Evolutionary conservation across 2,797 vertebrate species (phyloP).

Genomic region (Macropus fuliginosus): DNA sequence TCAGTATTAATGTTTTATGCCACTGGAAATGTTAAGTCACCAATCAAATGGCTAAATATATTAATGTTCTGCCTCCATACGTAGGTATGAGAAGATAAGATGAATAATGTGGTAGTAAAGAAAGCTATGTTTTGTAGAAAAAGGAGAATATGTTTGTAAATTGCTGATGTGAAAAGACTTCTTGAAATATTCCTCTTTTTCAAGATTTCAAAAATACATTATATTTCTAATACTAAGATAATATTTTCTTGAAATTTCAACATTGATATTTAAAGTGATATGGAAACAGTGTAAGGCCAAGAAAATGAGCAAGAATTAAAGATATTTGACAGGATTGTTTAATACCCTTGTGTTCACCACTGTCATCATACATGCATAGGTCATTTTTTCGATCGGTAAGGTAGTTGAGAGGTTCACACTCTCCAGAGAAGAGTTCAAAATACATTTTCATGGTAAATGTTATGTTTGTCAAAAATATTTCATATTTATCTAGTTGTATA

Average conservation of each 20-base stretch:
- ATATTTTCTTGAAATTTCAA: slow-evolving; percentile 6
- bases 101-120: slow-evolving; percentile 78
- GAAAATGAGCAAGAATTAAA: slow-evolving; percentile 23
- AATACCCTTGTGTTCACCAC: neutral
- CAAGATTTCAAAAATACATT: slow-evolving; percentile 9
- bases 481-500: neutral
- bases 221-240: slow-evolving; percentile 60
- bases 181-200: slow-evolving; percentile 64
- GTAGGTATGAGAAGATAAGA: slow-evolving; percentile 84
- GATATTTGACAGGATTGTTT: neutral
- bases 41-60: slow-evolving; percentile 84
- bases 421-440: neutral
- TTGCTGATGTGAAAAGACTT: slow-evolving; percentile 64
- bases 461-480: neutral
- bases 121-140: slow-evolving; percentile 70
- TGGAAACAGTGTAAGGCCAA: slow-evolving; percentile 7
- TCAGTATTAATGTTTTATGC: slow-evolving; percentile 84
- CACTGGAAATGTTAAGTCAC: slow-evolving; percentile 83
- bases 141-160: slow-evolving; percentile 57
- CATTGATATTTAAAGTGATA: slow-evolving; percentile 51
- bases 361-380: neutral
- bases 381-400: neutral
- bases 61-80: slow-evolving; percentile 80
- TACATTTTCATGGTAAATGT: neutral
- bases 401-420: neutral